phyloP scores from a whole-genome alignment of 2,888 invertebrate genomes.

The Ophion ventricosus region DNA sequence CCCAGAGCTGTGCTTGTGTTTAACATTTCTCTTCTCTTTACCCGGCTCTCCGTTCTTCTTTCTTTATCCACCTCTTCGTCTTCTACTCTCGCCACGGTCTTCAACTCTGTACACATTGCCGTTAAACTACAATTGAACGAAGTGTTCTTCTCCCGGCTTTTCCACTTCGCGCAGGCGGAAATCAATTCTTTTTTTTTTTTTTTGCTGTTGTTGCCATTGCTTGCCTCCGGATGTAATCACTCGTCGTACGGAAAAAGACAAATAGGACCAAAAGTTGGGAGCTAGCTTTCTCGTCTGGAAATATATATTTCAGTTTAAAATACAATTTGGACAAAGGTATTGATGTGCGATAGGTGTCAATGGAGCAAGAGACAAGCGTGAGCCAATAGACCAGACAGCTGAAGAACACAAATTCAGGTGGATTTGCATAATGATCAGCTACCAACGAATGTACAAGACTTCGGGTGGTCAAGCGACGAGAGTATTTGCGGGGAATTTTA shows the following conservation, averaged over 20 bases:
- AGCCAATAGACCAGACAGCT: background rate
- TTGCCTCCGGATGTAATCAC: background rate
- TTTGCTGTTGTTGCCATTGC: background rate
- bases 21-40: constrained; percentile 32
- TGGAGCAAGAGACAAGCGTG: background rate
- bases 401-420: background rate
- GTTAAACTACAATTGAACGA: background rate
- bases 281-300: background rate
- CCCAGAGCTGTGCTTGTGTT: constrained; percentile 46
- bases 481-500: background rate
- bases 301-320: background rate
- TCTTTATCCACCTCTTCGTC: background rate
- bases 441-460: background rate
- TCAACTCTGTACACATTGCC: background rate
- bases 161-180: background rate
- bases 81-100: background rate
- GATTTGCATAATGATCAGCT: background rate
- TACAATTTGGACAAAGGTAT: background rate
- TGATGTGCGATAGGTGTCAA: background rate
- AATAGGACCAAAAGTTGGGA: background rate
- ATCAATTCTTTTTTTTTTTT: background rate
- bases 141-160: background rate
- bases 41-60: background rate
- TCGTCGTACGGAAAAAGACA: background rate
- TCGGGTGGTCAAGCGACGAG: background rate